These are phyloP conservation scores for Ophonus ardosiacus DNA, from an alignment of 2,888 invertebrate species.

Conservation along the genomic window DNA sequence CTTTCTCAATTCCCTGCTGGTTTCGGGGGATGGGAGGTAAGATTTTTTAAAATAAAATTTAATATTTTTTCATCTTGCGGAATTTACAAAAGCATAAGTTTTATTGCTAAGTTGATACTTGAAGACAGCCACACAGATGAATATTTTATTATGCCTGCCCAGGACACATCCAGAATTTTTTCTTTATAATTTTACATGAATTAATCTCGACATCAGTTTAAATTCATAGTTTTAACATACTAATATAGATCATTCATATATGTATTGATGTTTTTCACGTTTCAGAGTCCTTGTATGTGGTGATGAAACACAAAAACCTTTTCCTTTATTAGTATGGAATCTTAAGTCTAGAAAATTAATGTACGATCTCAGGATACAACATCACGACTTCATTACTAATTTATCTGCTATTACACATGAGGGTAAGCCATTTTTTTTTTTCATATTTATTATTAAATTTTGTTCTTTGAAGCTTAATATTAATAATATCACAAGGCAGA, in stretches of 20 bases:
- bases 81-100: too few relatives aligned
- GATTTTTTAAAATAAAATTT: not conserved
- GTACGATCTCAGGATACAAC: slow-evolving; percentile 91
- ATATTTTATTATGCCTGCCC: too few relatives aligned
- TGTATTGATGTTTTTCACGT: slow-evolving; percentile 63
- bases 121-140: too few relatives aligned
- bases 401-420: slow-evolving; percentile 91
- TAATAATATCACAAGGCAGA: too few relatives aligned
- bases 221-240: too few relatives aligned
- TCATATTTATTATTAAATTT: not conserved
- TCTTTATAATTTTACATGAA: too few relatives aligned
- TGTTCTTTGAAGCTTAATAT: not conserved
- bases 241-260: too few relatives aligned
- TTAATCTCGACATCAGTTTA: too few relatives aligned
- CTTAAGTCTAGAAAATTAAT: slow-evolving; percentile 89
- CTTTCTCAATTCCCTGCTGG: slow-evolving; percentile 91
- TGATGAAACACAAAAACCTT: slow-evolving; percentile 95
- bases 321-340: slow-evolving; percentile 93
- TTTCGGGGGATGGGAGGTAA: slow-evolving; percentile 91
- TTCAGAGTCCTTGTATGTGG: slow-evolving; percentile 90
- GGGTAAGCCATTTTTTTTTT: slow-evolving; percentile 75
- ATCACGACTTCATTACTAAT: slow-evolving; percentile 92
- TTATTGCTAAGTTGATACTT: too few relatives aligned
- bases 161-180: too few relatives aligned
- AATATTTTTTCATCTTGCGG: too few relatives aligned